Conservation (phyloP, 2,797 vertebrate genomes). For the Potorous gilbertii region DNA sequence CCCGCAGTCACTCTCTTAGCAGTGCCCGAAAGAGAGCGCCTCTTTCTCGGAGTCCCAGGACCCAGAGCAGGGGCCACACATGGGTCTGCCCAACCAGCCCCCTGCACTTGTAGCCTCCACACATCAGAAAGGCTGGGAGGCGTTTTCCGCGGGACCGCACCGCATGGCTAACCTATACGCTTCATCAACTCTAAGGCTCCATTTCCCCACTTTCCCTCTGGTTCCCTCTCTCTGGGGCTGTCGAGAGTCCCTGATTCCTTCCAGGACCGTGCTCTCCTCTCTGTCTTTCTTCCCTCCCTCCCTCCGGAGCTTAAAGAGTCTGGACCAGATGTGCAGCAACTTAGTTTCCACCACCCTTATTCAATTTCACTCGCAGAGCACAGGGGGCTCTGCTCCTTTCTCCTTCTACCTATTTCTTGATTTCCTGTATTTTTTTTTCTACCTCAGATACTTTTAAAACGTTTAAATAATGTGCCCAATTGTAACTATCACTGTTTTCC, state of each 20-base stretch:
- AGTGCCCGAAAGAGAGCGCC: neutral
- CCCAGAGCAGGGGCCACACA: slow-evolving; percentile 29
- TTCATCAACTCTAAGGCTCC: neutral
- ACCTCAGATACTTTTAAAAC: slow-evolving; percentile 13
- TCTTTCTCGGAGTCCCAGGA: neutral
- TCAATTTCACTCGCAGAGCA: slow-evolving; percentile 2
- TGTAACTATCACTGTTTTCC: neutral
- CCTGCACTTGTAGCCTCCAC: neutral
- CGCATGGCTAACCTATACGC: slow-evolving; percentile 11
- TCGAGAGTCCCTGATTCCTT: neutral
- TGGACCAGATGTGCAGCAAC: slow-evolving; percentile 78
- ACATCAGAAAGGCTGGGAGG: neutral
- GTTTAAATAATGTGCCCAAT: neutral
- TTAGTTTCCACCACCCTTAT: neutral
- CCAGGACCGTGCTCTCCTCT: slow-evolving; percentile 21
- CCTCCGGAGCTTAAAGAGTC: slow-evolving; percentile 73
- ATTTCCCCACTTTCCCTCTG: slow-evolving; percentile 47
- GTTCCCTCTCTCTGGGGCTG: slow-evolving; percentile 25
- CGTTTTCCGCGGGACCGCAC: neutral
- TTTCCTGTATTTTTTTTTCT: neutral
- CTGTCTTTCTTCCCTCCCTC: slow-evolving; percentile 58
- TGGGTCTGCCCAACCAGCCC: neutral
- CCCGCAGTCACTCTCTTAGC: slow-evolving; percentile 34
- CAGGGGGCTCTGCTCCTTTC: neutral
- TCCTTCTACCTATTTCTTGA: slow-evolving; percentile 42